phyloP scores from a whole-genome alignment of 2,888 invertebrate genomes.

The Bombylius discolor region DNA sequence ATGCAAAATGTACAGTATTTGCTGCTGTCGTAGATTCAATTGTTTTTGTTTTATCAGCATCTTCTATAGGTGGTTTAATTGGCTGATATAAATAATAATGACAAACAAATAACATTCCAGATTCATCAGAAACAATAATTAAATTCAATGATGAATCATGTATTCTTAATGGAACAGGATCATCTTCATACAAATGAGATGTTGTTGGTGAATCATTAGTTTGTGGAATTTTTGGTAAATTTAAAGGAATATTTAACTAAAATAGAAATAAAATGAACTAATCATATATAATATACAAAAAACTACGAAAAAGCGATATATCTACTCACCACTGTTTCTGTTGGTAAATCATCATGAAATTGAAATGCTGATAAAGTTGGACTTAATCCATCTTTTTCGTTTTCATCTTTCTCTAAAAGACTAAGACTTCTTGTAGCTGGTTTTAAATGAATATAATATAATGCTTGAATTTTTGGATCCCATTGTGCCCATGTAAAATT shows the following conservation, averaged over 20 bases:
- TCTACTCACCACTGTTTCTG: constrained; percentile 66
- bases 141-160: constrained; percentile 73
- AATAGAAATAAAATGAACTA: constrained; percentile 10
- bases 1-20: constrained; percentile 65
- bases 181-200: constrained; percentile 65
- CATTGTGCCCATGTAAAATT: constrained; percentile 79
- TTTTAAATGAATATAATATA: constrained; percentile 73
- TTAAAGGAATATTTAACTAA: constrained; percentile 72
- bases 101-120: constrained; percentile 62
- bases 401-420: constrained; percentile 49
- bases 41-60: constrained; percentile 14
- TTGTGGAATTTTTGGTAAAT: constrained; percentile 55
- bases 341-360: constrained; percentile 74
- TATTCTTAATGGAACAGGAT: constrained; percentile 62
- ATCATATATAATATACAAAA: neutral
- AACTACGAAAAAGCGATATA: neutral
- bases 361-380: constrained; percentile 72
- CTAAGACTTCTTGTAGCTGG: constrained; percentile 51
- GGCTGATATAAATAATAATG: constrained; percentile 76
- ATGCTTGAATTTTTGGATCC: constrained; percentile 57
- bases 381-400: constrained; percentile 46
- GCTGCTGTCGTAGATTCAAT: neutral
- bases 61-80: constrained; percentile 37
- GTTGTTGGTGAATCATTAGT: constrained; percentile 39
- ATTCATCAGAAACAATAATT: constrained; percentile 59